Evolutionary conservation across 2,888 invertebrate genomes (phyloP).

Genomic region (Amorpha juglandis): DNA sequence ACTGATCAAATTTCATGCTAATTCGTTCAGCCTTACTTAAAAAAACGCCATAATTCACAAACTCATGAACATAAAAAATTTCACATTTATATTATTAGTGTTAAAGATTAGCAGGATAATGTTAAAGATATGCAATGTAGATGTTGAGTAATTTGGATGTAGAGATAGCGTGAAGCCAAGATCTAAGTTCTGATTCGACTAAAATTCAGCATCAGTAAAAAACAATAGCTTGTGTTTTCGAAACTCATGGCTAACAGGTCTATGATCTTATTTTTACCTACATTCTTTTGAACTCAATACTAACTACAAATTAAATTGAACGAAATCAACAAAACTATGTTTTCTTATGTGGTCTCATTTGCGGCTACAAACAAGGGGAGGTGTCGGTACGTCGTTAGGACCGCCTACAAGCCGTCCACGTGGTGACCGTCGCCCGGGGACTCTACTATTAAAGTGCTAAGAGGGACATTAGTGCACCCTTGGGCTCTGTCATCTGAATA

Average conservation of each 20-base stretch:
- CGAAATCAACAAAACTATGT: constrained; percentile 26
- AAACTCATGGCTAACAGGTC: not conserved
- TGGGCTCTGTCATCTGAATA: constrained; percentile 77
- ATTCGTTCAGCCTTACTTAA: too few relatives aligned
- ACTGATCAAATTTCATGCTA: too few relatives aligned
- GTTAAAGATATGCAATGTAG: too few relatives aligned
- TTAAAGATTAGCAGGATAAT: too few relatives aligned
- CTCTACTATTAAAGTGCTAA: constrained; percentile 82
- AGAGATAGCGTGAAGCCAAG: too few relatives aligned
- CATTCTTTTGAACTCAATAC: not conserved
- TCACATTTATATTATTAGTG: too few relatives aligned
- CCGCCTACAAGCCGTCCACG: constrained; percentile 73
- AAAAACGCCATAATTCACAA: too few relatives aligned
- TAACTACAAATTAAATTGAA: not conserved
- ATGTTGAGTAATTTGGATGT: too few relatives aligned
- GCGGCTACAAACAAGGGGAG: constrained; percentile 79
- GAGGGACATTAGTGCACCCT: constrained; percentile 78
- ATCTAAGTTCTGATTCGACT: too few relatives aligned
- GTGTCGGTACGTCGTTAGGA: constrained; percentile 62
- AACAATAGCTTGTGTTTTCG: too few relatives aligned
- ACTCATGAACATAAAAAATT: too few relatives aligned
- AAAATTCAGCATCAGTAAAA: too few relatives aligned
- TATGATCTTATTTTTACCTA: not conserved
- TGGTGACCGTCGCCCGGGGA: constrained; percentile 72
- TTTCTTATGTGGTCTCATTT: constrained; percentile 63